phyloP scores from a whole-genome alignment of 2,888 invertebrate genomes.

The Pollenia angustigena region DNA sequence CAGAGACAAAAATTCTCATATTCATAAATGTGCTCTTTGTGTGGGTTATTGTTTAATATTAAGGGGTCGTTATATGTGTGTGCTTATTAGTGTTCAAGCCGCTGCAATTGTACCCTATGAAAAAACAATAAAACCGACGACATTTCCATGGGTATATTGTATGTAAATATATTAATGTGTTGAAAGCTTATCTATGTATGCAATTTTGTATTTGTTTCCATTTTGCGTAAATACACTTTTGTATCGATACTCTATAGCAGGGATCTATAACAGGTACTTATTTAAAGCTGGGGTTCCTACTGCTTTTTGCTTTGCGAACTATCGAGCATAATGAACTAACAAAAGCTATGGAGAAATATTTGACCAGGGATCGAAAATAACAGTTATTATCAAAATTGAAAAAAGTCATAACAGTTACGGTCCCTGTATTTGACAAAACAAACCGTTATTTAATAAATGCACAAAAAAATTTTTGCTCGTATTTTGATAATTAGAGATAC shows the following conservation, averaged over 20 bases:
- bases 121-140: slow-evolving; percentile 65
- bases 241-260: background rate
- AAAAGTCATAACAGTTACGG: no score
- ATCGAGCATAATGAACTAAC: no score
- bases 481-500: no score
- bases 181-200: background rate
- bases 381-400: no score
- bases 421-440: no score
- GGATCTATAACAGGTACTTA: no score
- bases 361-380: no score
- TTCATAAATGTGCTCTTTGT: background rate
- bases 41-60: slow-evolving; percentile 52
- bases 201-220: background rate
- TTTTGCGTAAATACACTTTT: background rate
- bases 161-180: background rate
- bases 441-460: no score
- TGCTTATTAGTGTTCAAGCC: background rate
- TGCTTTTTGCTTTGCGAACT: no score
- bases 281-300: no score
- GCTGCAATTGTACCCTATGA: slow-evolving; percentile 29
- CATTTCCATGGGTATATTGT: slow-evolving; percentile 28
- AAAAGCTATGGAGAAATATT: no score
- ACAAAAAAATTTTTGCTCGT: no score
- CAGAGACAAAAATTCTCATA: slow-evolving; percentile 1
- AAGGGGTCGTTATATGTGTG: slow-evolving; percentile 45